Conservation (phyloP, 2,113 vertebrate species). For the Chlorocebus sabaeus region DNA sequence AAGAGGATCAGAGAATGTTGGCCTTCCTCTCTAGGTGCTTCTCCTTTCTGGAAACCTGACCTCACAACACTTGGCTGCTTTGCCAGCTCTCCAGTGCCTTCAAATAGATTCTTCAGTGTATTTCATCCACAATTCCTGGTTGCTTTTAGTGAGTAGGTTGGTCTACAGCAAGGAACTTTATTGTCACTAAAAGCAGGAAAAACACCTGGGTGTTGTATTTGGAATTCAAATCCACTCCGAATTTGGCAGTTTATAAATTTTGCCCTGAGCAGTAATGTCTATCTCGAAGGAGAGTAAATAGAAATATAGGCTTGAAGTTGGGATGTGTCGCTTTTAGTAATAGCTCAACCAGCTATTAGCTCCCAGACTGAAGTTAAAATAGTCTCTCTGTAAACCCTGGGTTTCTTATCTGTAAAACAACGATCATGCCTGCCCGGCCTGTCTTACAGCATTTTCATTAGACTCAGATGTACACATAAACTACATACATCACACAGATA, state of each 20-base stretch:
- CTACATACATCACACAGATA: background rate
- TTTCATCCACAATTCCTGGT: background rate
- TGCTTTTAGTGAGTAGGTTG: background rate
- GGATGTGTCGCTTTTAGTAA: background rate
- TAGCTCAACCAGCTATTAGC: background rate
- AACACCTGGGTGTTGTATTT: background rate
- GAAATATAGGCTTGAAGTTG: background rate
- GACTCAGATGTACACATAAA: background rate
- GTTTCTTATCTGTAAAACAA: background rate
- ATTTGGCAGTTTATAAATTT: background rate
- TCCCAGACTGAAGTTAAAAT: background rate
- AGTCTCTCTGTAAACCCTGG: background rate
- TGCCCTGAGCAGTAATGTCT: background rate
- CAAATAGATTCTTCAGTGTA: background rate
- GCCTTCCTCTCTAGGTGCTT: background rate
- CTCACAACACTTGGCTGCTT: background rate
- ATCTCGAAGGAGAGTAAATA: background rate
- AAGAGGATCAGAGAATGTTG: fast-evolving
- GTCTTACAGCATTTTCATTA: background rate
- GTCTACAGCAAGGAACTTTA: background rate
- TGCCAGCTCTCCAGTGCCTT: background rate
- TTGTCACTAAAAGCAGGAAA: background rate
- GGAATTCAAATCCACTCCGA: background rate
- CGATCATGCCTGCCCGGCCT: background rate
- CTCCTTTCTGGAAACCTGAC: background rate